Percentiles rank a stretch among this genome's conserved stretches.
phyloP scores from a whole-genome alignment of 1,140 invertebrate genomes.

The Drosophila navojoa region DNA sequence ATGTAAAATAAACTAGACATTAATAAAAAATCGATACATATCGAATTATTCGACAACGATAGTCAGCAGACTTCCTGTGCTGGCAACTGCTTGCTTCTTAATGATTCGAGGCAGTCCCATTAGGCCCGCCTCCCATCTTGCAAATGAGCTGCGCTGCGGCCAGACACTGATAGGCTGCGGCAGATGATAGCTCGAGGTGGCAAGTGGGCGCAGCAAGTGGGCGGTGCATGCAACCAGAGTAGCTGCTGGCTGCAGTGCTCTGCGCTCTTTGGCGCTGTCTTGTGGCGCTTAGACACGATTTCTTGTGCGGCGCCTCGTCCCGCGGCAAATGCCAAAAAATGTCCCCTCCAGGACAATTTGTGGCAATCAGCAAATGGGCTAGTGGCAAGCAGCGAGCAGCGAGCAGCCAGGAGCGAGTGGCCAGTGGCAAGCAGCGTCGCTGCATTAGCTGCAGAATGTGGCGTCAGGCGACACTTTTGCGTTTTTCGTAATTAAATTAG shows the following conservation, averaged over 20 bases:
- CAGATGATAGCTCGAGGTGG: not conserved
- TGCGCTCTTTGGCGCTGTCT: constrained; percentile 20
- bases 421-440: constrained; percentile 24
- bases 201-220: not conserved
- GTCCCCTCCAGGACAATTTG: constrained; percentile 74
- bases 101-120: constrained; percentile 1
- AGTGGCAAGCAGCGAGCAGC: not conserved
- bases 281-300: constrained; percentile 11
- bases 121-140: not conserved
- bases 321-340: constrained; percentile 59
- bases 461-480: constrained; percentile 76
- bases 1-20: too few relatives aligned
- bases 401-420: constrained; percentile 32
- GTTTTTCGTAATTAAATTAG: constrained; percentile 83
- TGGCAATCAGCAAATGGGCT: constrained; percentile 77
- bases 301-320: constrained; percentile 3
- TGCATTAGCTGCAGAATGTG: constrained; percentile 75
- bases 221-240: not conserved
- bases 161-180: constrained; percentile 12
- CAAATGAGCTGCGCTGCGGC: constrained; percentile 8
- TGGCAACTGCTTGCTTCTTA: not conserved
- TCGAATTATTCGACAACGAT: too few relatives aligned
- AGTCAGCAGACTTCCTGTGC: too few relatives aligned
- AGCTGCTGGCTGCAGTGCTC: constrained; percentile 4
- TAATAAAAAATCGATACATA: too few relatives aligned